Evolutionary conservation across 2,888 invertebrate species (phyloP).

Genomic region (Clitarchus hookeri): DNA sequence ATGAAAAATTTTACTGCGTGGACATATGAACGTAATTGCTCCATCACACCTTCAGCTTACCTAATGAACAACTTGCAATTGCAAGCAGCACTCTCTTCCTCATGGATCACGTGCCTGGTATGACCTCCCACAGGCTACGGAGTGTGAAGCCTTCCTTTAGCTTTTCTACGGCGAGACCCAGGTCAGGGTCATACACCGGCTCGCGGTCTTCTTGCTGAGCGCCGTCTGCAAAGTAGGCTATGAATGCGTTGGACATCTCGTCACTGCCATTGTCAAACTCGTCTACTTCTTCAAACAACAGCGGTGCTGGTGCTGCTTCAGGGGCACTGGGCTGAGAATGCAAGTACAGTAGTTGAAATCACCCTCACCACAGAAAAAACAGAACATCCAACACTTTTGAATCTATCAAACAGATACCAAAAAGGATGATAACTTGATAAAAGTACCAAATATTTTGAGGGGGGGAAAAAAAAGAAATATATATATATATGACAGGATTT

Average conservation of each 20-base stretch:
- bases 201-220: constrained; percentile 54
- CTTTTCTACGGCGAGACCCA: constrained; percentile 91
- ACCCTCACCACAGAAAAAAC: too few relatives aligned
- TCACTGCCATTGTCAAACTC: constrained; percentile 75
- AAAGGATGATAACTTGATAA: too few relatives aligned
- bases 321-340: constrained; percentile 5
- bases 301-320: constrained; percentile 24
- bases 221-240: constrained; percentile 79
- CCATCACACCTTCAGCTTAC: too few relatives aligned
- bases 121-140: constrained; percentile 89
- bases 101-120: constrained; percentile 32
- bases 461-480: too few relatives aligned
- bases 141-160: constrained; percentile 89
- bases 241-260: constrained; percentile 70
- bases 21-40: not conserved
- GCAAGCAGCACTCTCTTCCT: too few relatives aligned
- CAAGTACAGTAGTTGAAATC: too few relatives aligned
- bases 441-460: too few relatives aligned
- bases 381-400: too few relatives aligned
- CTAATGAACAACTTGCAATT: too few relatives aligned
- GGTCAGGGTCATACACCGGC: constrained; percentile 70
- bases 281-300: constrained; percentile 62
- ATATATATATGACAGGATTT: too few relatives aligned
- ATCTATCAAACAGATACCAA: too few relatives aligned
- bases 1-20: too few relatives aligned